A percentile compares a stretch with the other conserved stretches of the same genome.
Evolutionary conservation across 2,797 vertebrate genomes (phyloP).

Genomic region (Vultur gryphus): DNA sequence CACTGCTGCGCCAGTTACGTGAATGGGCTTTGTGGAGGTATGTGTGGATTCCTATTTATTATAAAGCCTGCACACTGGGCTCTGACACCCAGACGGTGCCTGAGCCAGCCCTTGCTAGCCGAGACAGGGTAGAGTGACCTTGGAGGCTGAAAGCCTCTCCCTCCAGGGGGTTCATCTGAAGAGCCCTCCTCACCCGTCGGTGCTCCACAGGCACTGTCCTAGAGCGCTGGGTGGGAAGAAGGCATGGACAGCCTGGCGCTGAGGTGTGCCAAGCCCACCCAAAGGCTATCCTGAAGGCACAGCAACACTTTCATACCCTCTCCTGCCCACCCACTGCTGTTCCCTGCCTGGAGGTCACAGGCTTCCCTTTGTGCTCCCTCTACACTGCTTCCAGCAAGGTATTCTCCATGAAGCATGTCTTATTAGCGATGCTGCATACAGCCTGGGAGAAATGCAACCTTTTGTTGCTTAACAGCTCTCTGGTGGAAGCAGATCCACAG

Average conservation of each 20-base stretch:
- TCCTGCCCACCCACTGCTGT: neutral
- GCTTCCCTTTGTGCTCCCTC: accelerated
- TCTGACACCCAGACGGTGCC: neutral
- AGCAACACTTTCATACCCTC: neutral
- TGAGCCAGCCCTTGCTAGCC: neutral
- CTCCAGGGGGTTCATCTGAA: neutral
- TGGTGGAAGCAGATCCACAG: neutral
- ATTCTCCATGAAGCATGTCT: neutral
- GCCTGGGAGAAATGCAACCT: neutral
- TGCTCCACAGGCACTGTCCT: neutral
- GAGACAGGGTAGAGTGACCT: neutral
- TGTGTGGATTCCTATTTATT: neutral
- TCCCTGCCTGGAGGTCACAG: neutral
- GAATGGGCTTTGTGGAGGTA: neutral
- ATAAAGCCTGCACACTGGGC: accelerated
- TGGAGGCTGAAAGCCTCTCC: neutral
- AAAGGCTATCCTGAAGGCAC: neutral
- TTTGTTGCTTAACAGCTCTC: neutral
- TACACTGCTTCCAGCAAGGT: neutral
- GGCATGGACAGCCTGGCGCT: accelerated
- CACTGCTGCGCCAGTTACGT: accelerated
- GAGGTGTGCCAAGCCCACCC: neutral
- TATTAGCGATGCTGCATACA: neutral
- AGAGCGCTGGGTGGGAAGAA: accelerated
- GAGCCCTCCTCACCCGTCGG: accelerated